A percentile compares a stretch with the other conserved stretches of the same genome.
These are phyloP conservation scores for Siderastrea siderea DNA, from an alignment of 92 coral and sea anemone species.

Conservation along the genomic window DNA sequence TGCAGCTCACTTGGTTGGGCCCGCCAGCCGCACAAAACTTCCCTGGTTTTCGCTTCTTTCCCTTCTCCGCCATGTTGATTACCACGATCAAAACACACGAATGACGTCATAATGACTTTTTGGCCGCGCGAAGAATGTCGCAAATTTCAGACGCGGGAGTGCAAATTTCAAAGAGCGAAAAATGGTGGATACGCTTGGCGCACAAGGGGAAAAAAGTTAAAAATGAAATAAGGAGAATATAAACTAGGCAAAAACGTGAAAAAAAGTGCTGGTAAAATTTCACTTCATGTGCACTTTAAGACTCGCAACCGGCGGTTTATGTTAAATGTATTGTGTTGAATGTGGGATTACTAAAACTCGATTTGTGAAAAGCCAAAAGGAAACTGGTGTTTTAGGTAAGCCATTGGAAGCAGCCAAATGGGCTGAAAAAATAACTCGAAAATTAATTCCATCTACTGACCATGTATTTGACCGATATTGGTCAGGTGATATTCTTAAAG, in stretches of 20 bases:
- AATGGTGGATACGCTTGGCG: not conserved
- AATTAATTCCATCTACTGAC: too few relatives aligned
- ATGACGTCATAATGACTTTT: slow-evolving; percentile 14
- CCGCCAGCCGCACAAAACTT: slow-evolving; percentile 55
- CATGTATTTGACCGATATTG: too few relatives aligned
- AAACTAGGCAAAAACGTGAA: not conserved
- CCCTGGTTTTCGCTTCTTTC: slow-evolving; percentile 16
- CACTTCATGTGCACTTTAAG: not conserved
- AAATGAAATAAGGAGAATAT: not conserved
- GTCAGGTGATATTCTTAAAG: too few relatives aligned
- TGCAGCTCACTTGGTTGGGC: slow-evolving; percentile 30
- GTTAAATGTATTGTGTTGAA: too few relatives aligned
- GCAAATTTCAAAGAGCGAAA: not conserved
- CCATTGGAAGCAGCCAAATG: too few relatives aligned
- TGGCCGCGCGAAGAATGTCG: slow-evolving; percentile 31
- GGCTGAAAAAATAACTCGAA: too few relatives aligned
- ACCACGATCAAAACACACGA: not conserved
- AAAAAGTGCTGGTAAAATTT: not conserved
- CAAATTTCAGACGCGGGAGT: not conserved
- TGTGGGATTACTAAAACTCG: too few relatives aligned
- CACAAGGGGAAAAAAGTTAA: not conserved
- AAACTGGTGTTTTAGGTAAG: too few relatives aligned
- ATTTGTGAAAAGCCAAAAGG: too few relatives aligned
- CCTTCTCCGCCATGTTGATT: slow-evolving; percentile 12
- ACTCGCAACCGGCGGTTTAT: too few relatives aligned